Evolutionary conservation across 2,888 invertebrate genomes (phyloP).

Genomic region (Eristalinus aeneus): DNA sequence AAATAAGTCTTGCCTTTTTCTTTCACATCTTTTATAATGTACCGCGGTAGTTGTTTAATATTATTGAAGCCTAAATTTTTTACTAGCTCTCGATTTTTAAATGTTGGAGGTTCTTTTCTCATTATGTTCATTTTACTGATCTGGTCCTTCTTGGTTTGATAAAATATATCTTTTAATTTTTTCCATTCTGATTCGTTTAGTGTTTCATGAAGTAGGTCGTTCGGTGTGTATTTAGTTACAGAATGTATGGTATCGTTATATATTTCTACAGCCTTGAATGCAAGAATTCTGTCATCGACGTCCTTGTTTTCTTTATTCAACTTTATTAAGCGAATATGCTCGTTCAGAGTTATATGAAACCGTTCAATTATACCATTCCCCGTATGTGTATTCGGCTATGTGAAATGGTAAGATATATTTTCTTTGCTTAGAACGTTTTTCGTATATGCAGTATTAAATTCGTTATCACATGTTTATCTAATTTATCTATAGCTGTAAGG

Average conservation of each 20-base stretch:
- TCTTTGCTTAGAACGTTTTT: conserved; percentile 26
- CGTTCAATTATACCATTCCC: conserved; percentile 40
- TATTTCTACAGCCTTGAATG: conserved; percentile 35
- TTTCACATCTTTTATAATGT: conserved; percentile 32
- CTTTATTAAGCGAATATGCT: conserved; percentile 29
- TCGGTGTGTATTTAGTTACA: not conserved
- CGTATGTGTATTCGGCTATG: conserved; percentile 41
- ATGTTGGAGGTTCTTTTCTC: conserved; percentile 4
- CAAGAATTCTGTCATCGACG: conserved; percentile 26
- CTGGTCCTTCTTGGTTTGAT: conserved; percentile 6
- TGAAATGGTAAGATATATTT: conserved; percentile 27
- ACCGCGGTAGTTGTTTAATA: conserved; percentile 25
- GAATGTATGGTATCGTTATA: conserved; percentile 19
- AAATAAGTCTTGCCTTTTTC: conserved; percentile 30
- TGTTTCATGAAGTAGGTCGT: conserved; percentile 15
- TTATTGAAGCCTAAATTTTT: conserved; percentile 41
- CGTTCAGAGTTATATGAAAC: conserved; percentile 45
- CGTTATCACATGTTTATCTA: conserved; percentile 40
- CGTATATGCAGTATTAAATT: conserved; percentile 28
- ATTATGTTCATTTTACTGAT: conserved; percentile 9
- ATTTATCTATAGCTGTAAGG: conserved; percentile 31
- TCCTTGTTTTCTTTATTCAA: conserved; percentile 18
- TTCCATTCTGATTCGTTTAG: conserved; percentile 18
- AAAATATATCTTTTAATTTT: not conserved
- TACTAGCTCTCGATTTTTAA: conserved; percentile 11